Base-by-base conservation (phyloP, 2,888 invertebrate genomes). In the Ophonus ardosiacus region DNA sequence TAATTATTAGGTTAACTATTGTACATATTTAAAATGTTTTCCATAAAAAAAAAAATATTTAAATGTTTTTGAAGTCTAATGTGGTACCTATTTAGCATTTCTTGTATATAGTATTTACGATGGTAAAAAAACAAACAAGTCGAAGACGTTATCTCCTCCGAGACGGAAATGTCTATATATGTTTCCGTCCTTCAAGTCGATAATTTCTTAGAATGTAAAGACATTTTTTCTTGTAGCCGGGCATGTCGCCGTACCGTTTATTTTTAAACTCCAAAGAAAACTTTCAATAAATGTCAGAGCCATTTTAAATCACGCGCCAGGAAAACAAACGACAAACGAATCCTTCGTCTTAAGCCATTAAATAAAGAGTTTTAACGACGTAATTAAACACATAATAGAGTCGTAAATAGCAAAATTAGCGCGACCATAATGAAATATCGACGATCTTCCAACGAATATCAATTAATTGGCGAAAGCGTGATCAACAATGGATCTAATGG, bases 211-310 rank as follows among this genome's bases (percentile, higher is more conserved):
- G 65, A 81, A 81, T 40, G 56, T 57, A 57, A 76, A 81, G 63
- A 68, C 24, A 51, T 56, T 71, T 68, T 81, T 81, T 56, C 71
- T 31, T 68, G 81, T 71, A 24, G 81, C 0, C 43, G 40, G n/a
- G 40, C 31, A 65, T 81, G 65, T 65, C 81, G 68, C 21, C 81
- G 61, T 10, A 18, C 56, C 38, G 83, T 83, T 43, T 83, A 83
- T 83, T 83, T 83, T 83, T 83, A 83, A 83, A 83, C 83, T 83
- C 76, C 61, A 76, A 74, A 43, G 76, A 43, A 83, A 83, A 61
- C 61, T 83, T 76, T 61, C 83, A 83, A 83, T 83, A 83, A 83
- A 83, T 76, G 83, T 83, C 83, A 76, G 61, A 61, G 31, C 15
- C 38, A 61, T 61, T 83, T 76, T 83, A 83, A 76, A 83, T 83